Evolutionary conservation across 2,113 vertebrate species (phyloP).

Genomic region (Phylloscopus whistleri): DNA sequence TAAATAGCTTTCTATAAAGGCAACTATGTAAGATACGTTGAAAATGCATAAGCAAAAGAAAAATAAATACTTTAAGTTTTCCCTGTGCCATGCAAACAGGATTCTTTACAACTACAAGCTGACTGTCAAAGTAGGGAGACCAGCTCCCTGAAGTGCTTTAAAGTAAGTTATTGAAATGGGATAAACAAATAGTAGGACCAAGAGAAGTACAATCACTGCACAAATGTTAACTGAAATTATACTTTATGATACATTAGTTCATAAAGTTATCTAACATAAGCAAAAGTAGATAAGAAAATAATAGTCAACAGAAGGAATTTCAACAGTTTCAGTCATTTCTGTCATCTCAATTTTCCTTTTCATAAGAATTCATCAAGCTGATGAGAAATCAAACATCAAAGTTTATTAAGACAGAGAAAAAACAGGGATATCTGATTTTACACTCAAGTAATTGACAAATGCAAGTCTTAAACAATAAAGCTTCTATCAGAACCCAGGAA

Average conservation of each 20-base stretch:
- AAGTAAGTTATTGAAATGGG: not conserved
- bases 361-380: not conserved
- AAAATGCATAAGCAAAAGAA: slow-evolving; percentile 2
- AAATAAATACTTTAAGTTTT: not conserved
- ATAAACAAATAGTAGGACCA: not conserved
- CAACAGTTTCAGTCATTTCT: not conserved
- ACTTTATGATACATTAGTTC: not conserved
- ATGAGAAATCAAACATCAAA: not conserved
- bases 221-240: not conserved
- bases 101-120: not conserved
- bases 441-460: not conserved
- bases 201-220: not conserved
- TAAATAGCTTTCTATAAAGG: not conserved
- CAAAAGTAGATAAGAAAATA: not conserved
- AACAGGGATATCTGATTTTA: not conserved
- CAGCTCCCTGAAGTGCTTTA: not conserved
- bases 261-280: not conserved
- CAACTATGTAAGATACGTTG: not conserved
- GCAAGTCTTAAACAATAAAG: not conserved
- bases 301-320: not conserved
- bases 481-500: not conserved
- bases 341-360: not conserved
- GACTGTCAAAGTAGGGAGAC: not conserved
- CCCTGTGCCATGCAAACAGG: not conserved
- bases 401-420: slow-evolving; percentile 55